phyloP scores from a whole-genome alignment of 2,888 invertebrate species.

The Morpho helenor region DNA sequence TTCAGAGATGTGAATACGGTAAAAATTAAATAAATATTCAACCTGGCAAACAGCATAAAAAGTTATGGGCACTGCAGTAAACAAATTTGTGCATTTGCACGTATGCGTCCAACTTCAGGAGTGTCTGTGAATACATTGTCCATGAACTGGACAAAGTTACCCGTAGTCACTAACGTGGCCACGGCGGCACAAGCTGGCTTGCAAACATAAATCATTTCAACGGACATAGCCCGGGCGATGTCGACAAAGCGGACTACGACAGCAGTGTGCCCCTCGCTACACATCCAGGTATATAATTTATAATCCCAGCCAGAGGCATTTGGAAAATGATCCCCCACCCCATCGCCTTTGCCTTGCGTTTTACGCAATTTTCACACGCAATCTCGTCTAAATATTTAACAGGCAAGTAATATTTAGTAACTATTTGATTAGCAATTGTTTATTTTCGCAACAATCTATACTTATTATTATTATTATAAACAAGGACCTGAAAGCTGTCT shows the following conservation, averaged over 20 bases:
- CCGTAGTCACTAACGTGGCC: slow-evolving; percentile 26
- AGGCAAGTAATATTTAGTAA: too few relatives aligned
- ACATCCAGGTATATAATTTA: slow-evolving; percentile 42
- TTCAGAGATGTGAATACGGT: slow-evolving; percentile 1
- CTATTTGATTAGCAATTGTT: too few relatives aligned
- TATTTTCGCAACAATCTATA: too few relatives aligned
- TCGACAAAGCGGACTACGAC: slow-evolving; percentile 30
- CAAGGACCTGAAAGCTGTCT: too few relatives aligned
- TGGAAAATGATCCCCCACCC: slow-evolving; percentile 42
- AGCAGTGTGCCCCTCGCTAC: slow-evolving; percentile 29
- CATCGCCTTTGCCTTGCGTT: slow-evolving; percentile 36
- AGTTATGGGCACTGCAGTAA: slow-evolving; percentile 18
- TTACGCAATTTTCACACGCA: slow-evolving; percentile 37
- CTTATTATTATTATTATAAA: too few relatives aligned
- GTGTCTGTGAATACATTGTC: slow-evolving; percentile 27
- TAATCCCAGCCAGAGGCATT: slow-evolving; percentile 37
- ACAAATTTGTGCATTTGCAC: slow-evolving; percentile 20
- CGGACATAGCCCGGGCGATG: slow-evolving; percentile 28
- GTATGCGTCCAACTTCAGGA: slow-evolving; percentile 21
- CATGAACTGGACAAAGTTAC: slow-evolving; percentile 26
- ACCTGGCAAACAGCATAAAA: too few relatives aligned
- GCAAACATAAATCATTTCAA: slow-evolving; percentile 33
- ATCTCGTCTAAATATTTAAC: background rate
- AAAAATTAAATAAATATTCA: background rate
- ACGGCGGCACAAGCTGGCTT: slow-evolving; percentile 26